These are phyloP conservation scores for Sceliomorpha sp. DNA, from an alignment of 2,888 invertebrate species.

Conservation along the genomic window DNA sequence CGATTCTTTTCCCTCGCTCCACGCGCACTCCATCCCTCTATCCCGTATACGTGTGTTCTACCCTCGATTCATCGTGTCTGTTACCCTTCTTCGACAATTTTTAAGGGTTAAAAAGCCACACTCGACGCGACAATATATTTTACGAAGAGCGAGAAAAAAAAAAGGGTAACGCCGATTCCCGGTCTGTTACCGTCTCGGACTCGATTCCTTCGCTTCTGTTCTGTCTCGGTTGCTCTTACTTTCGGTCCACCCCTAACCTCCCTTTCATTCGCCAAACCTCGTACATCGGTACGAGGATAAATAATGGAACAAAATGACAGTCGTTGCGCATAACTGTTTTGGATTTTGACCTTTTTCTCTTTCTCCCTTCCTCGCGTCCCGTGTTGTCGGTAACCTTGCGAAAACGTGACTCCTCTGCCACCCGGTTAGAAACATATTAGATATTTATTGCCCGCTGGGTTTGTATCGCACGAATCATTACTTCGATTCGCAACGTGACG, in stretches of 20 bases:
- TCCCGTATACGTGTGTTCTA: constrained; percentile 48
- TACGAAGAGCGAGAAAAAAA: constrained; percentile 48
- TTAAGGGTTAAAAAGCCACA: constrained; percentile 80
- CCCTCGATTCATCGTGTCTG: constrained; percentile 62
- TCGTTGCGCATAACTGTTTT: constrained; percentile 77
- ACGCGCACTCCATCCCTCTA: constrained; percentile 48
- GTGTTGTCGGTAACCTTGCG: constrained; percentile 47
- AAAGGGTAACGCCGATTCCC: constrained; percentile 58
- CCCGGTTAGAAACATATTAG: constrained; percentile 78
- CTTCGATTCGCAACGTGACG: constrained; percentile 51
- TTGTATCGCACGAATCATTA: constrained; percentile 67
- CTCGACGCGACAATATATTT: constrained; percentile 77
- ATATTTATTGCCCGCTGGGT: constrained; percentile 78
- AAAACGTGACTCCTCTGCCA: constrained; percentile 68
- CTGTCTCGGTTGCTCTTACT: constrained; percentile 17
- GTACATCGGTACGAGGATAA: constrained; percentile 66
- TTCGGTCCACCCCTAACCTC: constrained; percentile 13
- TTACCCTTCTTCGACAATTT: constrained; percentile 72
- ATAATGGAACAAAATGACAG: constrained; percentile 79
- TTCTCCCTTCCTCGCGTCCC: constrained; percentile 23
- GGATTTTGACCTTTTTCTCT: constrained; percentile 72
- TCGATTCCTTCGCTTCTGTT: constrained; percentile 38
- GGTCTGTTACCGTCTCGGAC: constrained; percentile 54
- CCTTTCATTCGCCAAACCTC: constrained; percentile 54
- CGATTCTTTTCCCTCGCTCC: constrained; percentile 65